Evolutionary conservation across 2,888 invertebrate species (phyloP).

Genomic region (Eurytoma adleriae): DNA sequence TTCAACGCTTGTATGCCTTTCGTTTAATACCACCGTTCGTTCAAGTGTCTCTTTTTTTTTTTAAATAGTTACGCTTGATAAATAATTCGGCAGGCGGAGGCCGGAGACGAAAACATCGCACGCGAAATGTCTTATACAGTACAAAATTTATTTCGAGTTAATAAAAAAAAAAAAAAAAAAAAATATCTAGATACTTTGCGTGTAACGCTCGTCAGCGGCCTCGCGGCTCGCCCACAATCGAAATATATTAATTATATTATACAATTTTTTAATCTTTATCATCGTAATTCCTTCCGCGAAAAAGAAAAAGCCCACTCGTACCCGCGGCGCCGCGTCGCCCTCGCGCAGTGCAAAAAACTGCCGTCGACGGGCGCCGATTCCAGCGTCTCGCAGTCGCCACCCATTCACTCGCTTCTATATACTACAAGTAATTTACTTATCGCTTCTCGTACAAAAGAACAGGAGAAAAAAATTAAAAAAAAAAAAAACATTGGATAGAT

Average conservation of each 20-base stretch:
- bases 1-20: slow-evolving; percentile 60
- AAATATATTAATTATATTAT: slow-evolving; percentile 76
- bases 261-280: slow-evolving; percentile 66
- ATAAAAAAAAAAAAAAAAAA: slow-evolving; percentile 71
- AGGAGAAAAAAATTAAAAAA: slow-evolving; percentile 64
- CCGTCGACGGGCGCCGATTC: slow-evolving; percentile 51
- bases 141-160: slow-evolving; percentile 46
- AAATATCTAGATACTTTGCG: slow-evolving; percentile 49
- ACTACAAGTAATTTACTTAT: slow-evolving; percentile 41
- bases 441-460: slow-evolving; percentile 60
- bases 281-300: slow-evolving; percentile 43
- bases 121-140: slow-evolving; percentile 57
- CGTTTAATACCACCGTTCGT: slow-evolving; percentile 39
- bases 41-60: slow-evolving; percentile 44
- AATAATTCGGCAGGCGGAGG: slow-evolving; percentile 65
- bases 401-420: slow-evolving; percentile 29
- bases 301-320: slow-evolving; percentile 44
- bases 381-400: slow-evolving; percentile 46
- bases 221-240: slow-evolving; percentile 66
- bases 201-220: slow-evolving; percentile 59
- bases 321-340: slow-evolving; percentile 42
- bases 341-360: slow-evolving; percentile 54
- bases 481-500: slow-evolving; percentile 14
- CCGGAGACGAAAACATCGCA: slow-evolving; percentile 56
- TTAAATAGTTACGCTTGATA: slow-evolving; percentile 73